A percentile compares a stretch with the other conserved stretches of the same genome.
Evolutionary conservation across 2,113 vertebrate genomes (phyloP).

Genomic region (Engraulis encrasicolus): DNA sequence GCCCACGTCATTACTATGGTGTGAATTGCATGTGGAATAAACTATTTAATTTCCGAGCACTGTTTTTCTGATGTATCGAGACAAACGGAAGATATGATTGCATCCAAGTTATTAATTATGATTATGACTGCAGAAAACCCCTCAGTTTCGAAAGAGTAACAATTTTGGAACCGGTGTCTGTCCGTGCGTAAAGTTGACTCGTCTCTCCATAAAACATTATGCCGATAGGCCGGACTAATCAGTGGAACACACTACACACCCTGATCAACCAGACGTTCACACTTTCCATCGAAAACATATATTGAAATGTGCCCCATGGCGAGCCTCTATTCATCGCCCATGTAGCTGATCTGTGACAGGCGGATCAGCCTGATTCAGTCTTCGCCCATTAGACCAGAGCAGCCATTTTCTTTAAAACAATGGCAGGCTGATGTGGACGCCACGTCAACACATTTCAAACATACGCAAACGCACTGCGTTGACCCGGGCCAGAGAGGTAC

Average conservation of each 20-base stretch:
- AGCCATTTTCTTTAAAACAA: constrained; percentile 7
- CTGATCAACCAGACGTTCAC: not conserved
- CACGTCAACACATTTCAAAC: constrained; percentile 21
- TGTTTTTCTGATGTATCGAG: no score
- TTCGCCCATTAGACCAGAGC: not conserved
- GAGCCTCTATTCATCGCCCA: not conserved
- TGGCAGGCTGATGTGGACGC: constrained; percentile 5
- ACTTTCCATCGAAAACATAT: not conserved
- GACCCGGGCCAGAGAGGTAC: not conserved
- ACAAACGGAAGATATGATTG: no score
- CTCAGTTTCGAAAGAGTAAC: not conserved
- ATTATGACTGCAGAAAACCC: not conserved
- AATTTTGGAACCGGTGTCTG: not conserved
- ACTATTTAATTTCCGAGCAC: no score
- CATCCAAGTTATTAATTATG: no score
- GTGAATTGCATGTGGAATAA: no score
- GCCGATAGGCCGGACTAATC: not conserved
- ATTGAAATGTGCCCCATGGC: not conserved
- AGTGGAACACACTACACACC: no score
- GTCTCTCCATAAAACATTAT: not conserved
- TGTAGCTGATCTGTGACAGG: not conserved
- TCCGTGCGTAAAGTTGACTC: not conserved
- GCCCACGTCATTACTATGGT: not conserved
- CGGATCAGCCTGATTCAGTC: not conserved
- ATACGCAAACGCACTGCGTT: not conserved